phyloP scores from a whole-genome alignment of 2,113 vertebrate species.

The Pelvicachromis taeniatus region DNA sequence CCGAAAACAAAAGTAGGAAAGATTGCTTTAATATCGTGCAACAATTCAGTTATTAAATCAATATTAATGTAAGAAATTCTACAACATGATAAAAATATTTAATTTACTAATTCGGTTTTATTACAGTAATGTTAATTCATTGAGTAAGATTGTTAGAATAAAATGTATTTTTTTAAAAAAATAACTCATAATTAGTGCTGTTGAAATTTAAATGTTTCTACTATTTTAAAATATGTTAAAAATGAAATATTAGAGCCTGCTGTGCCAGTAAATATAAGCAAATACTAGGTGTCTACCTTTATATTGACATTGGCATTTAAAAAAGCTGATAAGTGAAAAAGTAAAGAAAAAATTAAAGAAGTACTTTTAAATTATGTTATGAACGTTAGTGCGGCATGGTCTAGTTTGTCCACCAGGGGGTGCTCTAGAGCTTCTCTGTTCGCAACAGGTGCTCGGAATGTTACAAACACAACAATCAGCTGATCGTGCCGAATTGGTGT shows the following conservation, averaged over 20 bases:
- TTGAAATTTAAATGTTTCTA: too few species aligned
- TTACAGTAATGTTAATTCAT: background rate
- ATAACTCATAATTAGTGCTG: background rate
- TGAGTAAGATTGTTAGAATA: background rate
- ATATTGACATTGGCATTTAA: background rate
- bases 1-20: background rate
- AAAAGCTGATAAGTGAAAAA: background rate
- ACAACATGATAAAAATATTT: background rate
- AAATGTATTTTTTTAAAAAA: background rate
- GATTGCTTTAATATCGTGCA: background rate
- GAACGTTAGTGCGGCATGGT: background rate
- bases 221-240: background rate
- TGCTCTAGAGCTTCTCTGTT: background rate
- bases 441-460: background rate
- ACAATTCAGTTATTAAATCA: background rate
- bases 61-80: background rate
- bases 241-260: background rate
- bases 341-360: background rate
- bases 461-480: background rate
- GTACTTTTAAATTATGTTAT: accelerated
- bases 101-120: background rate
- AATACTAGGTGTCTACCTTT: background rate
- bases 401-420: background rate
- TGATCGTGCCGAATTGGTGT: background rate
- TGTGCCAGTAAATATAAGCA: background rate